These are phyloP conservation scores for Cephalopholis sonnerati DNA, from an alignment of 2,113 vertebrate genomes.

Conservation along the genomic window DNA sequence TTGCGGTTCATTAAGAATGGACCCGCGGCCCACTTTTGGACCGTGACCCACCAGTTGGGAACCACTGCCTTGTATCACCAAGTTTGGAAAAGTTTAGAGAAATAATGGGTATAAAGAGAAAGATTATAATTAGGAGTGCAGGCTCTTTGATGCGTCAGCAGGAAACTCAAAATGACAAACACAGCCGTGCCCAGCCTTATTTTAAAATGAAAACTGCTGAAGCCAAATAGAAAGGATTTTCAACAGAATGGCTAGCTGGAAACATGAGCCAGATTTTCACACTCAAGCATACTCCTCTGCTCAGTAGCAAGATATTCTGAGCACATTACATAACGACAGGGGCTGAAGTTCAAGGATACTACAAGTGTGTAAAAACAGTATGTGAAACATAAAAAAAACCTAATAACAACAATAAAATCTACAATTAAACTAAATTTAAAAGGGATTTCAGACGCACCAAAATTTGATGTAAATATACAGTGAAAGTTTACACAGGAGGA, in stretches of 20 bases:
- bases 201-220: slow-evolving; percentile 22
- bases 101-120: not conserved
- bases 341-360: slow-evolving; percentile 60
- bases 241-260: slow-evolving; percentile 7
- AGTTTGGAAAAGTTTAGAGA: not conserved
- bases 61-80: not conserved
- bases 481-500: not conserved
- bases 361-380: slow-evolving; percentile 32
- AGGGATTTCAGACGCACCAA: not conserved
- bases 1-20: too few relatives aligned
- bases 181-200: slow-evolving; percentile 9
- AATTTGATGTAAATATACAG: not conserved
- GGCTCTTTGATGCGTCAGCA: not conserved
- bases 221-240: slow-evolving; percentile 33
- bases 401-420: not conserved
- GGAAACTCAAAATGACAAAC: not conserved
- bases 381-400: slow-evolving; percentile 21
- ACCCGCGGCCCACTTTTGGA: too few relatives aligned
- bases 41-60: too few relatives aligned
- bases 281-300: slow-evolving; percentile 58
- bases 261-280: slow-evolving; percentile 41
- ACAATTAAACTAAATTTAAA: not conserved
- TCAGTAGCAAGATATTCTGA: slow-evolving; percentile 52
- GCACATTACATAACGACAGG: slow-evolving; percentile 62
- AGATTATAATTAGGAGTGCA: not conserved